phyloP scores from a whole-genome alignment of 2,888 invertebrate species.

The Drosophila fulvimacula region DNA sequence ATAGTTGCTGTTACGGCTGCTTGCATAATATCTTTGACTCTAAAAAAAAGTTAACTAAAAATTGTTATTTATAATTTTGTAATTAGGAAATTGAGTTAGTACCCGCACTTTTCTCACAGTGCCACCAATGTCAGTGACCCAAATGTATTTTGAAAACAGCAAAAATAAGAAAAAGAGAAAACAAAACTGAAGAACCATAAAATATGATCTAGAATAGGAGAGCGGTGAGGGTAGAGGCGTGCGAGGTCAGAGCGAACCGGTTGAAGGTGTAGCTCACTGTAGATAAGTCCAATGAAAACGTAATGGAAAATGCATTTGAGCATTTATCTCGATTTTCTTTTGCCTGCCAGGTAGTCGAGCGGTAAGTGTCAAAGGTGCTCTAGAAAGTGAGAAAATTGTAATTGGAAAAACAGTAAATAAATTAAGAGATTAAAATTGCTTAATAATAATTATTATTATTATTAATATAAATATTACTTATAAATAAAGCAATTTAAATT shows the following conservation, averaged over 20 bases:
- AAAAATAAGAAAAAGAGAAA: slow-evolving; percentile 1
- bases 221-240: too few relatives aligned
- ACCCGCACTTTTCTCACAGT: neutral
- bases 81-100: too few relatives aligned
- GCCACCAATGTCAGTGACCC: slow-evolving; percentile 1
- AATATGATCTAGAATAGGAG: neutral
- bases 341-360: neutral
- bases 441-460: too few relatives aligned
- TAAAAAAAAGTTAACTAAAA: neutral
- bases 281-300: neutral
- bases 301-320: neutral
- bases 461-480: too few relatives aligned
- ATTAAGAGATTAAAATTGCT: neutral
- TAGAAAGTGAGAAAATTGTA: neutral
- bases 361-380: neutral
- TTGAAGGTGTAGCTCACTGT: neutral
- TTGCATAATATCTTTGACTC: neutral
- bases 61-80: too few relatives aligned
- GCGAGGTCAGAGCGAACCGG: slow-evolving; percentile 1
- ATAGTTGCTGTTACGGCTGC: neutral
- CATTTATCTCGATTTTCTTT: neutral
- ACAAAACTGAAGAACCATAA: neutral
- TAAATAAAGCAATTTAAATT: too few relatives aligned
- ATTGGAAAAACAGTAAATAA: neutral
- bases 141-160: slow-evolving; percentile 3